Base-by-base conservation (phyloP, 1,140 invertebrate genomes). In the Brachionus koreanus region DNA sequence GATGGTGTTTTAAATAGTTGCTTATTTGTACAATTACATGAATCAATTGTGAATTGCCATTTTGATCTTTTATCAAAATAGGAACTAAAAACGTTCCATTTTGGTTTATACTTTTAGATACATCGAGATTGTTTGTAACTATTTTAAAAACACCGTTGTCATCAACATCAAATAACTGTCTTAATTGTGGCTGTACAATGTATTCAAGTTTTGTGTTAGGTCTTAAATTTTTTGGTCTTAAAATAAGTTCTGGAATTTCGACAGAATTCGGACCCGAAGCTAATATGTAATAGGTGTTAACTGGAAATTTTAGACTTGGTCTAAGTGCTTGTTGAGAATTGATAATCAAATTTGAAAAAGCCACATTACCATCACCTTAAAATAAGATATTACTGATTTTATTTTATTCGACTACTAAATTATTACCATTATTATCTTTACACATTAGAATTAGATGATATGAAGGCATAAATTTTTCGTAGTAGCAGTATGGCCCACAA, bases 361-460 rank as follows among this genome's bases (percentile, higher is more conserved):
- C 69, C 19, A 74, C 42, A 25, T 74, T 43, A 16, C 69, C 69
- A 46, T 23, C 3, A 19, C 69, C 65, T 69, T 39, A 6, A 69
- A 42, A n/a, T 63, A 67, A 67, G 16, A 35, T 12, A 35, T 10
- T 35, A 67, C 1, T 33, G 2, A 49, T 13, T 5, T 49, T 49
- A 12, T 29, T 67, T 67, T 16, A 29, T 29, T 29, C 29, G 3
- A 2, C 29, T 29, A 29, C 3, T 1, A 29, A 29, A 3, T 19
- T 39, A 37, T 69, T 39, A 69, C 65, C 69, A 46, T 19, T 35
- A 33, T 74, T 74, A 46, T 74, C 69, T 46, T 74, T 74, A 16
- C 69, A 74, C 16, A 74, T 74, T 25, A 74, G 10, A 5, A 29
- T 74, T 19, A 74, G 46, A 46, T 74, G 33, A 12, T 74, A 74